Conservation (phyloP, 2,113 vertebrate genomes). For the Clupea harengus region DNA sequence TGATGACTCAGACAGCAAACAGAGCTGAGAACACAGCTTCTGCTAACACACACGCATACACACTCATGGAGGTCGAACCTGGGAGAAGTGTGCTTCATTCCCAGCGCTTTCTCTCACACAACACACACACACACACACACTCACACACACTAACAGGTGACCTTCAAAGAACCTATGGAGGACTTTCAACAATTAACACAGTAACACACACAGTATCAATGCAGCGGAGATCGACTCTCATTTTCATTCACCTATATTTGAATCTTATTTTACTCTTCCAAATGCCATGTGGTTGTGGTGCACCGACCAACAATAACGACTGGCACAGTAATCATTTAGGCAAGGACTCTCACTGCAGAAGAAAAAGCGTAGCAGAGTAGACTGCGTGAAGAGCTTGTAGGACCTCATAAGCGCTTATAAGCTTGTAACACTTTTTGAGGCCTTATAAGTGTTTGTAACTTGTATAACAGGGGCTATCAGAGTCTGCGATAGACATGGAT, state of each 20-base stretch:
- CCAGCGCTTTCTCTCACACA: background rate
- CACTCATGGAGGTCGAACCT: background rate
- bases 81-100: too few relatives aligned
- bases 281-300: background rate
- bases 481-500: too few relatives aligned
- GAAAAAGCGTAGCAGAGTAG: background rate
- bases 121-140: background rate
- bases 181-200: background rate
- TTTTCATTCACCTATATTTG: background rate
- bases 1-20: background rate
- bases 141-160: background rate
- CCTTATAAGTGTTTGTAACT: background rate
- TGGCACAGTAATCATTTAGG: background rate
- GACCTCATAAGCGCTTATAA: background rate
- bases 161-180: background rate
- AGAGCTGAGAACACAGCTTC: background rate
- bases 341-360: background rate
- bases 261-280: background rate
- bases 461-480: background rate
- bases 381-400: background rate
- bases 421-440: background rate
- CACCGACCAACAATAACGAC: background rate
- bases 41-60: background rate
- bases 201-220: background rate
- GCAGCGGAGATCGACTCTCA: background rate